phyloP scores from a whole-genome alignment of 53 echinoderm and acorn worm species.

The Pentamera pediparva region DNA sequence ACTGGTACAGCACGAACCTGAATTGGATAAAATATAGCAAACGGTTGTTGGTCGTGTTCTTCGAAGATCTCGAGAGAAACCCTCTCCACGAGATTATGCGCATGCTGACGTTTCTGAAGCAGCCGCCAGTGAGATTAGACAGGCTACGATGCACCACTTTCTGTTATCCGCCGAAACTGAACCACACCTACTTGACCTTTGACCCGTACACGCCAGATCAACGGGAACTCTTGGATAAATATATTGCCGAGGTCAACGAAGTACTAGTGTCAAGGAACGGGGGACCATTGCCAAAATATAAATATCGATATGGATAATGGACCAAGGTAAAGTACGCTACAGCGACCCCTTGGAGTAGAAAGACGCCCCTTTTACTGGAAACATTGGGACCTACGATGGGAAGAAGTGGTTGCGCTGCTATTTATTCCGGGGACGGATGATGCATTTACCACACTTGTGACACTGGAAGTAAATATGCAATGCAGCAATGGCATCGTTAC shows the following conservation, averaged over 20 bases:
- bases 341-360: too few relatives aligned
- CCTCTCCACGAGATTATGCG: slow-evolving; percentile 2
- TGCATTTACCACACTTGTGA: too few relatives aligned
- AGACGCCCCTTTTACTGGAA: too few relatives aligned
- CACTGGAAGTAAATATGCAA: too few relatives aligned
- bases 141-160: not conserved
- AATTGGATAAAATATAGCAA: slow-evolving; percentile 23
- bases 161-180: slow-evolving; percentile 2
- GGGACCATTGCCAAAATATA: slow-evolving; percentile 14
- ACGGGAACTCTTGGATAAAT: slow-evolving; percentile 9
- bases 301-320: slow-evolving; percentile 1
- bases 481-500: too few relatives aligned
- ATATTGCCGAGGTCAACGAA: slow-evolving; percentile 22
- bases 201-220: slow-evolving; percentile 23
- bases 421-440: too few relatives aligned
- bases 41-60: slow-evolving; percentile 14
- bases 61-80: slow-evolving; percentile 17
- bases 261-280: slow-evolving; percentile 10
- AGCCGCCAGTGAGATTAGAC: not conserved
- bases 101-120: slow-evolving; percentile 16
- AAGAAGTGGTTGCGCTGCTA: too few relatives aligned
- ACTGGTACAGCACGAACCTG: slow-evolving; percentile 3
- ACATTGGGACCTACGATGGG: too few relatives aligned
- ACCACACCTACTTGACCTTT: slow-evolving; percentile 20
- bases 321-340: too few relatives aligned